Conservation (phyloP, 2,888 invertebrate species). For the Didymodactylos carnosus region DNA sequence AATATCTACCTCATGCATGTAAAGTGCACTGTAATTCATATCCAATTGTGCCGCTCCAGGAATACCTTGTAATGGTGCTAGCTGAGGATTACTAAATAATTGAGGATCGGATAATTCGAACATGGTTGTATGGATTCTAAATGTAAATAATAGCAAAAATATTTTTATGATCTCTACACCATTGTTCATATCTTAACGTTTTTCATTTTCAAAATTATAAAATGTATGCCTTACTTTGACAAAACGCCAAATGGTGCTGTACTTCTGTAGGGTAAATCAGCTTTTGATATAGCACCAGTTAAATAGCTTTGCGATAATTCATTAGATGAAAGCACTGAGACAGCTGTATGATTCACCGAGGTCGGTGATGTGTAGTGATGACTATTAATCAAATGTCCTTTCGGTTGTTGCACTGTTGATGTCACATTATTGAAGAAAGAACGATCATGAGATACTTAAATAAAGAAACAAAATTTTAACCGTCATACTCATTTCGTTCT, state of each 20-base stretch:
- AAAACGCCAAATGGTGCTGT: neutral
- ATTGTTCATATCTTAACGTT: no score
- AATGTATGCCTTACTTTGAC: neutral
- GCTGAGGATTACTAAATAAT: neutral
- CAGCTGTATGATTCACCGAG: no score
- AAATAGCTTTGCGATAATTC: neutral
- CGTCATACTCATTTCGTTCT: no score
- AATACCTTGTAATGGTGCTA: neutral
- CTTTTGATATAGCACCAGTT: neutral
- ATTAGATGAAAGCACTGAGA: neutral
- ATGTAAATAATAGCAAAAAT: neutral
- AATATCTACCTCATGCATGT: slow-evolving; percentile 11
- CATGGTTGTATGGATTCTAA: neutral
- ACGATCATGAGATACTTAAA: slow-evolving; percentile 1
- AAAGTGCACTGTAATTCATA: slow-evolving; percentile 9
- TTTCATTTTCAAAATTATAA: no score
- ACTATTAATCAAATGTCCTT: neutral
- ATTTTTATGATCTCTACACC: no score
- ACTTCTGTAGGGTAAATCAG: neutral
- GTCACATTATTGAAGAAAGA: neutral
- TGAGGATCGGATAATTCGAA: neutral
- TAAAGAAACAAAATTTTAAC: neutral
- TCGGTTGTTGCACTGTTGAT: neutral
- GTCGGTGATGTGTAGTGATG: no score
- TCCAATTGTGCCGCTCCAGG: slow-evolving; percentile 5